Evolutionary conservation across 2,888 invertebrate species (phyloP).

Genomic region (Meteorus colon): DNA sequence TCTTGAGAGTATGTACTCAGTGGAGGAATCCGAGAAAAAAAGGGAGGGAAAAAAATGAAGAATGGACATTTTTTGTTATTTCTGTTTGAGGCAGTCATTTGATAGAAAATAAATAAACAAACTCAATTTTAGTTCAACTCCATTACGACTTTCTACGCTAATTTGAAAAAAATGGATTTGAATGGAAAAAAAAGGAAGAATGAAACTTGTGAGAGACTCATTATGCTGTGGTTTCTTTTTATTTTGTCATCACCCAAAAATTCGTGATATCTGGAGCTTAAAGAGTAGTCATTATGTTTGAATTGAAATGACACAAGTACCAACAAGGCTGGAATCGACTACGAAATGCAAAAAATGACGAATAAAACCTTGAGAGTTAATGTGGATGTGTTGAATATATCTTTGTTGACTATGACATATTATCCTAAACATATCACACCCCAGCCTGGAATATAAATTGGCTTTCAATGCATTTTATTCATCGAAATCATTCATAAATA

Average conservation of each 20-base stretch:
- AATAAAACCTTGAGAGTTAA: neutral
- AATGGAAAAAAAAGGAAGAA: neutral
- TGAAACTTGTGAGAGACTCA: neutral
- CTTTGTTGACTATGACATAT: too few relatives aligned
- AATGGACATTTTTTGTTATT: too few relatives aligned
- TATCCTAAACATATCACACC: neutral
- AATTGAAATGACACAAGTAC: neutral
- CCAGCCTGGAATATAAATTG: neutral
- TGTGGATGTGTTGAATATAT: too few relatives aligned
- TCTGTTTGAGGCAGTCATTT: too few relatives aligned
- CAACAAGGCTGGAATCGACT: neutral
- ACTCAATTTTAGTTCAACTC: too few relatives aligned
- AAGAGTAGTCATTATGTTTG: neutral
- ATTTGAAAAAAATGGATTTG: neutral
- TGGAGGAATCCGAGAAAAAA: too few relatives aligned
- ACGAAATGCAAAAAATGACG: neutral
- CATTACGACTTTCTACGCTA: too few relatives aligned
- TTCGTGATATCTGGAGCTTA: constrained; percentile 3
- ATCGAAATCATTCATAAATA: neutral
- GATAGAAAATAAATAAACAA: too few relatives aligned
- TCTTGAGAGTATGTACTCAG: too few relatives aligned
- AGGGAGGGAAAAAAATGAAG: too few relatives aligned
- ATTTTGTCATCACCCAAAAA: neutral
- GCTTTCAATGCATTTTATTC: neutral
- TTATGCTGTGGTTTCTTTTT: neutral